A percentile compares a stretch with the other conserved stretches of the same genome.
Evolutionary conservation across 2,888 invertebrate genomes (phyloP).

Genomic region (Luperina testacea): DNA sequence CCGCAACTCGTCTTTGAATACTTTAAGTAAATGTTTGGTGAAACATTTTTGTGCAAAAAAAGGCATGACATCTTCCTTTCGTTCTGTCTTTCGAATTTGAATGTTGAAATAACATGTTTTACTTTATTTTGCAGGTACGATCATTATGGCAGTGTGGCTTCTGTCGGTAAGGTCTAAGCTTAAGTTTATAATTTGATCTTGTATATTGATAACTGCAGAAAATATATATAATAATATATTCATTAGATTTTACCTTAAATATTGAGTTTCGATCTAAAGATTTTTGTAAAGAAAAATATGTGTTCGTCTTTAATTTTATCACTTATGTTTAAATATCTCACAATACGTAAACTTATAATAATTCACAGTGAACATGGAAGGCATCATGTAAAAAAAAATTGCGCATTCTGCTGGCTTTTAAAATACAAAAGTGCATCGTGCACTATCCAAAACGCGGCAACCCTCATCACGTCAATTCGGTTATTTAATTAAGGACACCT

Average conservation of each 20-base stretch:
- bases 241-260: too few species aligned
- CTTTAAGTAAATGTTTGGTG: background rate
- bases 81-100: background rate
- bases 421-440: background rate
- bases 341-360: background rate
- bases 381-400: background rate
- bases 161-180: conserved; percentile 70
- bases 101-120: conserved; percentile 9
- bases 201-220: background rate
- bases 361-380: background rate
- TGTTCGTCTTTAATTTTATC: background rate
- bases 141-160: conserved; percentile 66
- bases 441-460: conserved; percentile 16
- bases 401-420: background rate
- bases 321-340: background rate
- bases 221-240: too few species aligned
- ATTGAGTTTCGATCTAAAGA: background rate
- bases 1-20: conserved; percentile 12
- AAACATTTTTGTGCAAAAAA: background rate
- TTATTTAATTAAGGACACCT: conserved; percentile 72
- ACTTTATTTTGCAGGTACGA: conserved; percentile 79
- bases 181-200: background rate
- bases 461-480: conserved; percentile 52
- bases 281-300: background rate
- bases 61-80: background rate